These are phyloP conservation scores for Netelia virgata DNA, from an alignment of 2,888 invertebrate genomes.

Conservation along the genomic window DNA sequence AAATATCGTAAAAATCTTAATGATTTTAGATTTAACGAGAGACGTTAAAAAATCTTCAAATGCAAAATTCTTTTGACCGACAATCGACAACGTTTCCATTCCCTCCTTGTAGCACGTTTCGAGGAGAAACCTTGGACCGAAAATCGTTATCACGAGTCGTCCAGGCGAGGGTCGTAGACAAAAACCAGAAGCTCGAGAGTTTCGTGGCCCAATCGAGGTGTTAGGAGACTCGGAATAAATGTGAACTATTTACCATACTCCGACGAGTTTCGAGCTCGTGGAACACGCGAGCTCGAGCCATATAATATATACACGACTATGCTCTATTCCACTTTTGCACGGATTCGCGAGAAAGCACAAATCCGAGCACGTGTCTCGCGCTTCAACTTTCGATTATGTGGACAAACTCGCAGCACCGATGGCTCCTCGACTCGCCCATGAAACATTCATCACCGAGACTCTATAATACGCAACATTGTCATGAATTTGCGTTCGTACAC, in stretches of 20 bases:
- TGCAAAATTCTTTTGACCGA: neutral
- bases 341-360: neutral
- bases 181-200: slow-evolving; percentile 32
- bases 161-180: neutral
- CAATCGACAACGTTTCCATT: slow-evolving; percentile 4
- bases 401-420: slow-evolving; percentile 6
- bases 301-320: slow-evolving; percentile 6
- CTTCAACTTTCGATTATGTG: slow-evolving; percentile 22
- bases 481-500: neutral
- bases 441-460: neutral
- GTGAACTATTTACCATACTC: slow-evolving; percentile 12
- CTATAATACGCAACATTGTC: neutral
- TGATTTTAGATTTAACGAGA: neutral
- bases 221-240: slow-evolving; percentile 34
- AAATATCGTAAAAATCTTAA: neutral
- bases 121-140: slow-evolving; percentile 61
- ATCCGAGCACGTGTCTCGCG: slow-evolving; percentile 2
- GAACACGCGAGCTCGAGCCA: neutral
- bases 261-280: neutral
- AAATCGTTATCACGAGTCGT: slow-evolving; percentile 62
- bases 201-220: slow-evolving; percentile 44
- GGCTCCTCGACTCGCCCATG: neutral
- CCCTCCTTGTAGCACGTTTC: slow-evolving; percentile 42
- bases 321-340: slow-evolving; percentile 18
- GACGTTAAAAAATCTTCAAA: neutral